phyloP scores from a whole-genome alignment of 1,140 invertebrate genomes.

The Bursaphelenchus mucronatus region DNA sequence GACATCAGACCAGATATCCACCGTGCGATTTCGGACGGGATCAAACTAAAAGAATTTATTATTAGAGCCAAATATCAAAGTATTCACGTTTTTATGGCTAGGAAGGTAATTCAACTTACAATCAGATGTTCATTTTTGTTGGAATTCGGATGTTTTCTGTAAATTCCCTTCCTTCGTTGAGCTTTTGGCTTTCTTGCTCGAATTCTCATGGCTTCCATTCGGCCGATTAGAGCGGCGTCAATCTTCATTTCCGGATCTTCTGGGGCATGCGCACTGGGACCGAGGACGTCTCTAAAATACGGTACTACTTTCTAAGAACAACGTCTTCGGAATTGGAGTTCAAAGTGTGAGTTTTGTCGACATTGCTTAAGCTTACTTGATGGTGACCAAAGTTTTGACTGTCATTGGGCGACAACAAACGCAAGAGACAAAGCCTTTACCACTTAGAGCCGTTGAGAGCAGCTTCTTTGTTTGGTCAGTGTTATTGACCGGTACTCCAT shows the following conservation, averaged over 20 bases:
- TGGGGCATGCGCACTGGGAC: neutral
- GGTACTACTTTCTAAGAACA: too few species aligned
- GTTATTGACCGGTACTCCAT: slow-evolving; percentile 13
- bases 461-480: neutral
- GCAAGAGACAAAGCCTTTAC: slow-evolving; percentile 1
- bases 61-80: too few species aligned
- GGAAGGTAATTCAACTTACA: too few species aligned
- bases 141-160: too few species aligned
- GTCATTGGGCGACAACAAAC: slow-evolving; percentile 12
- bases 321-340: too few species aligned
- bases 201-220: slow-evolving; percentile 7
- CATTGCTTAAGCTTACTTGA: neutral
- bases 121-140: too few species aligned
- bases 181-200: neutral
- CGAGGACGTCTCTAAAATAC: neutral
- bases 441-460: neutral
- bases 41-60: too few species aligned
- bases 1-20: too few species aligned
- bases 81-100: too few species aligned
- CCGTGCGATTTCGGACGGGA: too few species aligned
- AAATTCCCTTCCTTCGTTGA: slow-evolving; percentile 6
- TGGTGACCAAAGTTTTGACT: neutral
- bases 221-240: slow-evolving; percentile 10
- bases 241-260: slow-evolving; percentile 11
- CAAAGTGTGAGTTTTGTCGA: too few species aligned